A percentile compares a stretch with the other conserved stretches of the same genome.
phyloP scores from a whole-genome alignment of 2,113 vertebrate genomes.

The Thalassarche chlororhynchos region DNA sequence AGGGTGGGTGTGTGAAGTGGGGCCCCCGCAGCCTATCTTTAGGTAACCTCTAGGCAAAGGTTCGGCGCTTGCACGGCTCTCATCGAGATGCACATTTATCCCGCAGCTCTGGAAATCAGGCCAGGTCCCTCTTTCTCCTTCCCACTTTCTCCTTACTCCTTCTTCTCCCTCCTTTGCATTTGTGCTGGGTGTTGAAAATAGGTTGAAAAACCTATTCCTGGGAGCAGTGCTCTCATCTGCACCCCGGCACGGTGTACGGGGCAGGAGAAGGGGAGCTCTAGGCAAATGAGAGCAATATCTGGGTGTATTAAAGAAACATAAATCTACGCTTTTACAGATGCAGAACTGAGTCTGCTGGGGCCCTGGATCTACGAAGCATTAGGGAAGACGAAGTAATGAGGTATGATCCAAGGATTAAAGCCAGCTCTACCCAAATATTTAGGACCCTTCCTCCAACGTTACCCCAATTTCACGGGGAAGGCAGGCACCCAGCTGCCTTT shows the following conservation, averaged over 20 bases:
- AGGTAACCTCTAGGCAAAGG: constrained; percentile 35
- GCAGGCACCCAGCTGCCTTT: neutral
- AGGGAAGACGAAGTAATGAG: neutral
- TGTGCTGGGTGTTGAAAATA: neutral
- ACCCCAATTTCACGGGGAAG: fast-evolving
- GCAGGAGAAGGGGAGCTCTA: neutral
- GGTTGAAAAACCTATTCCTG: neutral
- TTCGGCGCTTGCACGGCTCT: neutral
- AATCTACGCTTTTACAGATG: neutral
- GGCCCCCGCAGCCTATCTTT: constrained; percentile 31
- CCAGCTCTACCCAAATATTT: neutral
- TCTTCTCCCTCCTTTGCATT: constrained; percentile 20
- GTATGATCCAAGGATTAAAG: neutral
- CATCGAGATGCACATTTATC: neutral
- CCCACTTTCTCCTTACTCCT: constrained; percentile 21
- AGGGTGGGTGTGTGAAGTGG: neutral
- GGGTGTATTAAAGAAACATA: neutral
- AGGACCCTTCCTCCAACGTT: neutral
- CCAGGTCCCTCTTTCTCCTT: constrained; percentile 31
- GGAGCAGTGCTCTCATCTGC: neutral
- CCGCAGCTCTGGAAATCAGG: constrained; percentile 40
- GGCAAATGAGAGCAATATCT: neutral
- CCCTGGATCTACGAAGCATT: neutral
- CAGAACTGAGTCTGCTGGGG: neutral
- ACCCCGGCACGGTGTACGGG: neutral